phyloP scores from a whole-genome alignment of 2,888 invertebrate genomes.

The Eulithis prunata region DNA sequence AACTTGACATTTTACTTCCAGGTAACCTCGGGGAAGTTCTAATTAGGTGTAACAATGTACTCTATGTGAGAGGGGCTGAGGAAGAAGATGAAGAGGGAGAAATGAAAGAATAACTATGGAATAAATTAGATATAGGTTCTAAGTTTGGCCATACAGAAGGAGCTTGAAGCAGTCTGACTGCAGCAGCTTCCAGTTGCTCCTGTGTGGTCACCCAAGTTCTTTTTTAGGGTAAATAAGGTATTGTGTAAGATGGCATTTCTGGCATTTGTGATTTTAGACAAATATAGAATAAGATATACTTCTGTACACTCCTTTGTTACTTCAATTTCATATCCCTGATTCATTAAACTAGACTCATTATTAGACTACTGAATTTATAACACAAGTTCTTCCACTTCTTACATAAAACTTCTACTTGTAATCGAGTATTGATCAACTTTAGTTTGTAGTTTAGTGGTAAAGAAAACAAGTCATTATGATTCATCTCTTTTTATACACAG shows the following conservation, averaged over 20 bases:
- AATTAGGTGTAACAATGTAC: conserved; percentile 98
- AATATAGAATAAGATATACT: conserved; percentile 28
- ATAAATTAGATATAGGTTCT: conserved; percentile 12
- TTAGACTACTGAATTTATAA: too few species aligned
- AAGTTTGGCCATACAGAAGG: not conserved
- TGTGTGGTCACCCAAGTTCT: too few species aligned
- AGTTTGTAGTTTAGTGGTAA: not conserved
- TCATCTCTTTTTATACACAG: conserved; percentile 36
- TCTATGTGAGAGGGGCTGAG: conserved; percentile 97
- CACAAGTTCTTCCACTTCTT: too few species aligned
- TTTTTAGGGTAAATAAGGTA: conserved; percentile 16
- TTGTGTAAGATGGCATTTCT: conserved; percentile 23
- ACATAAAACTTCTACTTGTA: too few species aligned
- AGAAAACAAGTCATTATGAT: not conserved
- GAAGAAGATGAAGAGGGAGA: conserved; percentile 99
- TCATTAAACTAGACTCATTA: too few species aligned
- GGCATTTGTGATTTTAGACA: conserved; percentile 23
- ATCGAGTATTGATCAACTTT: too few species aligned
- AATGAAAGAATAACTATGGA: conserved; percentile 90
- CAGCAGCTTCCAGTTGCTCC: too few species aligned
- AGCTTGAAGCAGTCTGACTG: not conserved
- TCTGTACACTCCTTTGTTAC: conserved; percentile 8
- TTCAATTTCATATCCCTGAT: not conserved
- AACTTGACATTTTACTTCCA: conserved; percentile 51
- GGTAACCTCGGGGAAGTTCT: conserved; percentile 98